Evolutionary conservation across 2,797 vertebrate species (phyloP), one percentile per base, ranked within the genome.

Genomic region (Sebastes elongatus): DNA sequence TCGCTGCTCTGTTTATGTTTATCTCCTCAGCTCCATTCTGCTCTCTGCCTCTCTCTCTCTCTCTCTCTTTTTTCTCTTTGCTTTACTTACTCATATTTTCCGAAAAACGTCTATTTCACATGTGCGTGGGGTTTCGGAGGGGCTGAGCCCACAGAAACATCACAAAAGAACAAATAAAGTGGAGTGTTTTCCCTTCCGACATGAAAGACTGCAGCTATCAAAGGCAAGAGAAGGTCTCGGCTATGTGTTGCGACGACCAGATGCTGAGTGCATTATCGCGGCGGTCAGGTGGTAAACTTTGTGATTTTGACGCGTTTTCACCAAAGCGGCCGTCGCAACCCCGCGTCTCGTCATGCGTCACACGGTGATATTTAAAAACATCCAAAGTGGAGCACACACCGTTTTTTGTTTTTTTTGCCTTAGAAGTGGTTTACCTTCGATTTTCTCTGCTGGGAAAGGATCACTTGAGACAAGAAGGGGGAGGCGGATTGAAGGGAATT

Each of bases 371-470:
- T 90, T 80, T 91, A 81, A 90, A 87, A 87, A 81, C 73, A 88
- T 28, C 53, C 71, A 77, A 83, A 88, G 86, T 87, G 71, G 63
- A 85, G 76, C 32, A 63, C 57, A 63, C 53, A 8, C 20, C 8
- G 2, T 16, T 23, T 42, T 23, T 25, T 33, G 11, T 59, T 28
- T 60, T 82, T 90, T 82, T 90, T 82, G 81, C 82, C 78, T 88
- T 76, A 87, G 81, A 92, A 91, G 88, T 87, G 85, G 86, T 92
- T 94, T 90, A 92, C 82, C 87, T 93, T 94, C 87, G 91, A 91
- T 94, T 91, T 92, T 75, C 88, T 85, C 84, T 93, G 90, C 90
- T 91, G 90, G 92, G 90, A 94, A 93, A 20, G 80, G 87, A 89
- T 92, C 78, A 85, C 86, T 88, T 83, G 71, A 92, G 91, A 88